Base-by-base conservation (phyloP, 2,888 invertebrate species). In the Mythimna ferrago region DNA sequence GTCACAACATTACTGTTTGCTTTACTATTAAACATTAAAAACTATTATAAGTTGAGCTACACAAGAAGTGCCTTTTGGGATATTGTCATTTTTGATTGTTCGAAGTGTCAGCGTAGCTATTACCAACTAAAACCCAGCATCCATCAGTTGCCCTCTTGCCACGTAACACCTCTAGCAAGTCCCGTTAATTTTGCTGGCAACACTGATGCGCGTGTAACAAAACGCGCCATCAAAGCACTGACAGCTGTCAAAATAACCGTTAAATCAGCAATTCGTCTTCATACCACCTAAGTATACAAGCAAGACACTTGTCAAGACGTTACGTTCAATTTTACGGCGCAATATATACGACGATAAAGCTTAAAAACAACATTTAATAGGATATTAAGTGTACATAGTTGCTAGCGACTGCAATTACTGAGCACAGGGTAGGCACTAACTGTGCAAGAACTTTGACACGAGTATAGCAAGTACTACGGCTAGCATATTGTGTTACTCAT, bases 311-410 rank as follows among this genome's bases (percentile, higher is more conserved):
- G 84, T 81, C 84, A 77, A 76, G 76, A 35, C 66, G 64, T 76
- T 84, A 73, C 60, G 82, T 84, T 86, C 82, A 84, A 88, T 88
- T 90, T 91, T 88, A 91, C 89, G 84, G 84, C 85, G 85, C 87
- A 86, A 86, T 86, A 70, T 82, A 78, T 75, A 76, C 76, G 85
- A 88, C 88, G 86, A 87, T 88, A 86, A 87, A 88, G 86, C 81
- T 88, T 87, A 84, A 84, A 86, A 87, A 88, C 81, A 83, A 82
- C 86, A 82, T 88, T 86, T 88, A 88, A 88, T 88, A 88, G 89
- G 84, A 87, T 89, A 89, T 89, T 88, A 90, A 89, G 85, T 86
- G 89, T 84, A 89, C 90, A 89, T 87, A 89, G 91, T 90, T 89
- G 88, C 87, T 88, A 88, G 88, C 87, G 86, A 88, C 86, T 83